These are phyloP conservation scores for Salarias fasciatus DNA, from an alignment of 2,797 vertebrate species.

Conservation along the genomic window DNA sequence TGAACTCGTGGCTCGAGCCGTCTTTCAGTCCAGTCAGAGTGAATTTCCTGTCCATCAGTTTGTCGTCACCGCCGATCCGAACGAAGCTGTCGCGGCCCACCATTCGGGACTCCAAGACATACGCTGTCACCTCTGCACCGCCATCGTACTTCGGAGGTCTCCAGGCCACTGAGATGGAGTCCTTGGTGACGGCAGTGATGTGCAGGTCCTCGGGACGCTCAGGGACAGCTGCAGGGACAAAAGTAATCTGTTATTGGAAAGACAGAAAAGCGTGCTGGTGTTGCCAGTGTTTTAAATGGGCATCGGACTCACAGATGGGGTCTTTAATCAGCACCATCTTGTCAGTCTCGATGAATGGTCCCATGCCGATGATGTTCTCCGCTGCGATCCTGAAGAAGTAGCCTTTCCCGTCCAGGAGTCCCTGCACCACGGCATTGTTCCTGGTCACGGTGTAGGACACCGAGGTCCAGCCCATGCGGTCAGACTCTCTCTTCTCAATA, in stretches of 20 bases:
- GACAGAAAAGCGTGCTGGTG: too few relatives aligned
- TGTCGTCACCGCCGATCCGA: constrained; percentile 87
- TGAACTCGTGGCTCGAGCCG: constrained; percentile 94
- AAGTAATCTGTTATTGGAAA: too few relatives aligned
- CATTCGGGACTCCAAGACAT: constrained; percentile 92
- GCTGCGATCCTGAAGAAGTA: constrained; percentile 98
- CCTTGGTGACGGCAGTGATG: constrained; percentile 91
- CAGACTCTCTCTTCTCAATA: constrained; percentile 95
- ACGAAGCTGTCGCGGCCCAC: constrained; percentile 92
- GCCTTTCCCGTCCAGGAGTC: constrained; percentile 90
- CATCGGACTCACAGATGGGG: constrained; percentile 89
- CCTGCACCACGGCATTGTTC: constrained; percentile 95
- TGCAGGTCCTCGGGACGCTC: constrained; percentile 96
- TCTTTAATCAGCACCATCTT: constrained; percentile 91
- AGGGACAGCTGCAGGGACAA: constrained; percentile 86
- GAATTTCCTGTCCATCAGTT: constrained; percentile 91
- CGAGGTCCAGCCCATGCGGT: constrained; percentile 96
- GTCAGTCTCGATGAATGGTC: constrained; percentile 91
- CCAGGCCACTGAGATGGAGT: constrained; percentile 92
- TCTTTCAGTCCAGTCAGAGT: constrained; percentile 91
- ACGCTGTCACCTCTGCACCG: constrained; percentile 92
- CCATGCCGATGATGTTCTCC: constrained; percentile 98
- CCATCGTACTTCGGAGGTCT: constrained; percentile 97
- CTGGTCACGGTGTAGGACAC: constrained; percentile 95
- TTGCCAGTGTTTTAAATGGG: too few relatives aligned